Evolutionary conservation across 2,888 invertebrate species (phyloP), one percentile per base, ranked within the genome.

Genomic region (Apodemia duryi): DNA sequence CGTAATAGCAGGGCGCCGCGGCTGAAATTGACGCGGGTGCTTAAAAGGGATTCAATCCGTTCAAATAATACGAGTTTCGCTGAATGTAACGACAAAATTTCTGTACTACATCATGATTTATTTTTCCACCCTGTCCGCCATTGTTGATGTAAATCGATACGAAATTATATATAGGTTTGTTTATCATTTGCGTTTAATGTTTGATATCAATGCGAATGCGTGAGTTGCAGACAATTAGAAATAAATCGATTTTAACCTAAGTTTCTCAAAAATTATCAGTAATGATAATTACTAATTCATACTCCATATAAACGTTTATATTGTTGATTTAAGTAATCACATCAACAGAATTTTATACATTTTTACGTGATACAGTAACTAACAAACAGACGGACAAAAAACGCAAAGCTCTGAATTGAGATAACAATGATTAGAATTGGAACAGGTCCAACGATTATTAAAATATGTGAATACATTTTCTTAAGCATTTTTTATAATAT

Each of bases 21-120:
- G 75, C 84, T 46, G 78, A 81, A 84, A 84, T 83, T 77, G 77
- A 82, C 79, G 79, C 78, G 74, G 75, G 79, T 82, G 79, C 81
- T 85, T 84, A 80, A 81, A 85, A 78, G 81, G 85, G 84, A 84
- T 86, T 85, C 79, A 81, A 82, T 82, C 77, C 78, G 77, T 83
- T 83, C 76, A 79, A 84, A 84, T 75, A 77, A 77, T 82, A 82
- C 78, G 80, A 79, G 78, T 80, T 77, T 81, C 75, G 80, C 77
- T 81, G 75, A 77, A 77, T 82, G 75, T 73, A 80, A 82, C 76
- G 76, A 79, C 74, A 80, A 81, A 80, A 82, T 82, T 77, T 82
- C 76, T 77, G 77, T 78, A 76, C 74, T 78, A 74, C 72, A 75
- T 71, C 73, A 70, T 73, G 70, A 72, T 75, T 72, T 78, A 77